Conservation (phyloP, 1,140 invertebrate genomes). For the Paramacrobiotus metropolitanus region DNA sequence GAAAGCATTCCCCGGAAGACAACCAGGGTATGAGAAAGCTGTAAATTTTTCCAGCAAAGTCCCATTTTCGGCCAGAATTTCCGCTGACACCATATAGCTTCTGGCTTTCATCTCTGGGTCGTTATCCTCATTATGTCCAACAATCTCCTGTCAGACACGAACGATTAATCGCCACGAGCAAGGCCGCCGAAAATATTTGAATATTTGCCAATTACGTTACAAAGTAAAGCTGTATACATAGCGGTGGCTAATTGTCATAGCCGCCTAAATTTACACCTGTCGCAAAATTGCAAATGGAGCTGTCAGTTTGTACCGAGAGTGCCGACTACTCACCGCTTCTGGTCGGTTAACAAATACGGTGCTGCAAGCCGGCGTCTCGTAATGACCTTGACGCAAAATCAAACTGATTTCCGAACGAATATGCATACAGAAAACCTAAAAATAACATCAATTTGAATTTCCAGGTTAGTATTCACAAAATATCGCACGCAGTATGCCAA, state of each 20-base stretch:
- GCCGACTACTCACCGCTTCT: not conserved
- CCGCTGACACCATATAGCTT: not conserved
- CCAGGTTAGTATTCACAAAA: too few species aligned
- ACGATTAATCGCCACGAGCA: too few species aligned
- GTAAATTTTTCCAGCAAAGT: not conserved
- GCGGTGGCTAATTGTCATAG: too few species aligned
- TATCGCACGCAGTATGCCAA: too few species aligned
- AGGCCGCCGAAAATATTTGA: too few species aligned
- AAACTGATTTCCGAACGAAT: slow-evolving; percentile 1
- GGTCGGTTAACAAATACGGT: not conserved
- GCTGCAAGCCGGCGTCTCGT: not conserved
- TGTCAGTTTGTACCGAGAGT: too few species aligned
- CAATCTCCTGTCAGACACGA: not conserved
- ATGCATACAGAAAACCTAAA: not conserved
- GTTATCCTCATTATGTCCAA: slow-evolving; percentile 1
- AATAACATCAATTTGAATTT: too few species aligned
- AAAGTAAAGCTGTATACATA: too few species aligned
- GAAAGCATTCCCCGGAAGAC: not conserved
- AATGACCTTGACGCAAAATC: not conserved
- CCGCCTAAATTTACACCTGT: too few species aligned
- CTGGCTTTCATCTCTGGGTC: not conserved
- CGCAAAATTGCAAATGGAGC: too few species aligned
- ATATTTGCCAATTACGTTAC: too few species aligned
- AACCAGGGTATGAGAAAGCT: not conserved
- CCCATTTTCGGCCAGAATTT: not conserved